phyloP scores from a whole-genome alignment of 92 coral and sea anemone genomes.

The Phenganax stokvisi region DNA sequence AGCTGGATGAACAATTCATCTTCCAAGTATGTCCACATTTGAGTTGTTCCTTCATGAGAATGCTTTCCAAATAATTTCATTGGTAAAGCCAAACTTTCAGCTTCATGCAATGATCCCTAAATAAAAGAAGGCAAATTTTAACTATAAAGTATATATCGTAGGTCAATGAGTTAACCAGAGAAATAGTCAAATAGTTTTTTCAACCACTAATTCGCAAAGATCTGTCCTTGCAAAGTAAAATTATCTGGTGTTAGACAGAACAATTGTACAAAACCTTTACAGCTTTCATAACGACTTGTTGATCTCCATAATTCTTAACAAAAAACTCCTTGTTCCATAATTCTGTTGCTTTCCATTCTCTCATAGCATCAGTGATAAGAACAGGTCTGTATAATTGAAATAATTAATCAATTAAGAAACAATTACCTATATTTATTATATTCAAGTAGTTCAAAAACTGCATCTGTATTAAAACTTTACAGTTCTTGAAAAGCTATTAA shows the following conservation, averaged over 20 bases:
- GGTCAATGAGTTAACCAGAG: neutral
- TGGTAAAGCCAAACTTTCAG: conserved; percentile 67
- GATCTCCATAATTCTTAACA: conserved; percentile 66
- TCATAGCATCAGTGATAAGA: conserved; percentile 68
- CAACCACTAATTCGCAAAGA: neutral
- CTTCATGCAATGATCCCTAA: conserved; percentile 61
- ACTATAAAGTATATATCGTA: neutral
- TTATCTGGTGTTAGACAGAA: neutral
- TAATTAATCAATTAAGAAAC: neutral
- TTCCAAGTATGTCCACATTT: conserved; percentile 66
- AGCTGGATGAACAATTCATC: conserved; percentile 80
- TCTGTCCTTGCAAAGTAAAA: too few species aligned
- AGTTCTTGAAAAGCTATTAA: neutral
- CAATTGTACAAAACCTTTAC: conserved; percentile 48
- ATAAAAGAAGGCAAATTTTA: neutral
- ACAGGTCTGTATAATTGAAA: conserved; percentile 58
- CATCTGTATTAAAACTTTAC: neutral
- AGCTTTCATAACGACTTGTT: conserved; percentile 70
- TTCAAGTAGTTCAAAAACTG: neutral
- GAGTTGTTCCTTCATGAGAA: conserved; percentile 61
- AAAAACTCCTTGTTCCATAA: conserved; percentile 67
- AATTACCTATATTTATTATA: neutral
- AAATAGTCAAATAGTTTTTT: neutral
- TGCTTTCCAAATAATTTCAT: conserved; percentile 60
- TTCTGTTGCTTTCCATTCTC: conserved; percentile 64